A percentile compares a stretch with the other conserved stretches of the same genome.
phyloP scores from a whole-genome alignment of 2,888 invertebrate species.

The Brenthis daphne region DNA sequence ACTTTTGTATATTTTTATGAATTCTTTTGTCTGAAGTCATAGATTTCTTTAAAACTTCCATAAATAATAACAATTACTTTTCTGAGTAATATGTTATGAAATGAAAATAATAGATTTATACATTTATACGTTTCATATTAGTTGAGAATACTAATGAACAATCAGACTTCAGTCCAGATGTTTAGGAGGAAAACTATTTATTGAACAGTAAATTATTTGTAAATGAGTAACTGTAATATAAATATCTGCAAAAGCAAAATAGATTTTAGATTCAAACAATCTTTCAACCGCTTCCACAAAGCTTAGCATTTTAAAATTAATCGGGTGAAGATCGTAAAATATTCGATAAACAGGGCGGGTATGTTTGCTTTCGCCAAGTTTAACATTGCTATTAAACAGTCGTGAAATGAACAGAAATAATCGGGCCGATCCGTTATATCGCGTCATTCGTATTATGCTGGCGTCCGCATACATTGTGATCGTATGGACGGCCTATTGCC shows the following conservation, averaged over 20 bases:
- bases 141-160: constrained; percentile 43
- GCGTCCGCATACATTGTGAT: constrained; percentile 63
- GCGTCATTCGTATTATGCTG: constrained; percentile 76
- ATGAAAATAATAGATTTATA: constrained; percentile 1
- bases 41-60: not conserved
- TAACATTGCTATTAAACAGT: constrained; percentile 82
- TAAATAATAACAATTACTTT: not conserved
- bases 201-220: constrained; percentile 71
- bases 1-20: constrained; percentile 19
- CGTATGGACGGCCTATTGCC: constrained; percentile 61
- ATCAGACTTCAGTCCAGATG: constrained; percentile 63
- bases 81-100: not conserved
- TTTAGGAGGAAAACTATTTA: constrained; percentile 70
- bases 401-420: constrained; percentile 82
- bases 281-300: constrained; percentile 75
- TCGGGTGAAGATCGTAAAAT: constrained; percentile 78
- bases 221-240: constrained; percentile 79
- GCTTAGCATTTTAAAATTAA: constrained; percentile 78
- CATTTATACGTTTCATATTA: constrained; percentile 1
- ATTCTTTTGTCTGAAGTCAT: not conserved
- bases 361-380: constrained; percentile 80
- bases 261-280: constrained; percentile 70
- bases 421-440: constrained; percentile 80
- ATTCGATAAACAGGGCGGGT: constrained; percentile 80
- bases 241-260: constrained; percentile 77